Evolutionary conservation across 2,888 invertebrate genomes (phyloP).

Genomic region (Crematogaster levior): DNA sequence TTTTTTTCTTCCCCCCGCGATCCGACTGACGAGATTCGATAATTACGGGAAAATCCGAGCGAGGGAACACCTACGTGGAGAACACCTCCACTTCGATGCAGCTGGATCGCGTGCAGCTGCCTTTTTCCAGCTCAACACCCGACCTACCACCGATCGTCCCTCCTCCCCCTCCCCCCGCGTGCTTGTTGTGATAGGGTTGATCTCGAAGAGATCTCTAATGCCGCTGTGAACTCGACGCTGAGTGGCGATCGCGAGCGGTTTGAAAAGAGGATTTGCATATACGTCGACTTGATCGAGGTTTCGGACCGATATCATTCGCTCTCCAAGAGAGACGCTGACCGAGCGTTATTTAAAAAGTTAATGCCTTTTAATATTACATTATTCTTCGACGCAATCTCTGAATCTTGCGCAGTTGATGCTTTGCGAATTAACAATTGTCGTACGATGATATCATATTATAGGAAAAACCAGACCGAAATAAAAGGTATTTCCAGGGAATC

Average conservation of each 20-base stretch:
- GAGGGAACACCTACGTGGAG: constrained; percentile 66
- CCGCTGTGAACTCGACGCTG: neutral
- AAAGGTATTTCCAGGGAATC: neutral
- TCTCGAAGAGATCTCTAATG: constrained; percentile 16
- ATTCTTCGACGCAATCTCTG: neutral
- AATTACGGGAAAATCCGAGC: constrained; percentile 72
- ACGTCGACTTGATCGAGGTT: constrained; percentile 10
- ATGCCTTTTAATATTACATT: neutral
- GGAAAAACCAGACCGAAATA: neutral
- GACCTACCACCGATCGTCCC: constrained; percentile 8
- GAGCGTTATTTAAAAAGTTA: constrained; percentile 14
- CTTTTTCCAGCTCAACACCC: constrained; percentile 24
- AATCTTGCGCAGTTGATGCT: neutral
- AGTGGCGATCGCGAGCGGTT: constrained; percentile 31
- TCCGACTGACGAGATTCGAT: constrained; percentile 71
- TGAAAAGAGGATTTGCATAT: constrained; percentile 47
- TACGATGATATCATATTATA: neutral
- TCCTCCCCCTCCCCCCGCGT: neutral
- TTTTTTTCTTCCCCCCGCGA: neutral
- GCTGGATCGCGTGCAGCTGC: constrained; percentile 61
- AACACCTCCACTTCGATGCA: constrained; percentile 31
- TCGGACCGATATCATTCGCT: neutral
- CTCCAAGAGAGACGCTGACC: neutral
- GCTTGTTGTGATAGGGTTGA: constrained; percentile 25
- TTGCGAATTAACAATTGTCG: neutral